Evolutionary conservation across 2,888 invertebrate genomes (phyloP), one percentile per base, ranked within the genome.

Genomic region (Agrotis exclamationis): DNA sequence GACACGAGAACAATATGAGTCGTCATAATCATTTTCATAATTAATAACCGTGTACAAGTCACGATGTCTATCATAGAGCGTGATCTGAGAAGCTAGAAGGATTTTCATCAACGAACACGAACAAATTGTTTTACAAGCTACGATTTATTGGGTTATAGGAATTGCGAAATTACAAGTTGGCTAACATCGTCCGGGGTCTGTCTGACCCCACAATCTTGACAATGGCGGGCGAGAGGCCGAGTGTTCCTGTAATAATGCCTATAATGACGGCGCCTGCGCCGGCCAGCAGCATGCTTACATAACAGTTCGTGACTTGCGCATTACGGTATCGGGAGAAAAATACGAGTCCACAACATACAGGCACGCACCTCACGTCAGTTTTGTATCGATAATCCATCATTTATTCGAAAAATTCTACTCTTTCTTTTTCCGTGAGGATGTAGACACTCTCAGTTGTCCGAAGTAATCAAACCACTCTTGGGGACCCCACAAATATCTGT

Each of bases 191-290:
- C 68, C 74, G 57, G 89, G 92, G 91, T 91, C 91, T 86, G 82
- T 85, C 94, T 95, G 96, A 96, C 95, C 96, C 95, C 94, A 93
- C 95, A 96, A 96, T 96, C 96, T 96, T 95, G 95, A 95, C 96
- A 96, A 95, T 95, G 95, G 95, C 93, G 89, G 87, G 87, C 90
- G 89, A 89, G 89, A 90, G 92, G 87, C 87, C 86, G 91, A 91
- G 93, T 93, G 93, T 93, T 94, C 93, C 92, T 91, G 90, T 91
- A 92, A 91, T 93, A 93, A 95, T 95, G 92, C 90, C 93, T 93
- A 95, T 96, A 96, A 95, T 95, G 95, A 93, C 92, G 92, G 90
- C 91, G 91, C 91, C 90, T 91, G 92, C 90, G 91, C 91, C 90
- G 91, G 92, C 90, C 93, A 91, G 95, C 95, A 92, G 94, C 94